These are phyloP conservation scores for Sphenopsis melanotis DNA, from an alignment of 2,797 vertebrate genomes.

Conservation along the genomic window DNA sequence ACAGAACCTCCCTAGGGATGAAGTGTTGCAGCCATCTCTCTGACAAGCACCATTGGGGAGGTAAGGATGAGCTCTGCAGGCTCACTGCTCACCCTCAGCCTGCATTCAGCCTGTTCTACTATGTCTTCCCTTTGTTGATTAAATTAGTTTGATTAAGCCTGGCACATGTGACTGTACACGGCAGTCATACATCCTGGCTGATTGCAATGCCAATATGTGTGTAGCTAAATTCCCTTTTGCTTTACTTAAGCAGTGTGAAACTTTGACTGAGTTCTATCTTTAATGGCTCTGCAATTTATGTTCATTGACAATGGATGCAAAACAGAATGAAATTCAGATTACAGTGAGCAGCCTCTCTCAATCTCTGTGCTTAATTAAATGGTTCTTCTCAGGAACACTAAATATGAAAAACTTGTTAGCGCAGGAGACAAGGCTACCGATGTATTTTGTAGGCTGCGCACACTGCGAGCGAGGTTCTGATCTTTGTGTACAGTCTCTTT, in stretches of 20 bases:
- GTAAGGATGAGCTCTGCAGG: not conserved
- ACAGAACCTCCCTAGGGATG: not conserved
- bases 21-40: not conserved
- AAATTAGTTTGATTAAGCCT: slow-evolving; percentile 27
- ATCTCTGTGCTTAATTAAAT: slow-evolving; percentile 35
- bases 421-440: not conserved
- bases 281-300: slow-evolving; percentile 28
- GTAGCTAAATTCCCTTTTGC: slow-evolving; percentile 28
- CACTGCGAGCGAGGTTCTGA: not conserved
- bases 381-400: not conserved
- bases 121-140: slow-evolving; percentile 1
- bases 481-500: not conserved
- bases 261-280: slow-evolving; percentile 35
- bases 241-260: slow-evolving; percentile 24
- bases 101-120: not conserved
- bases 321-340: slow-evolving; percentile 34
- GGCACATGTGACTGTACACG: not conserved
- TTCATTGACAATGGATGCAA: slow-evolving; percentile 14
- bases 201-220: slow-evolving; percentile 24
- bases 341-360: not conserved
- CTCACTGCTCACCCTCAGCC: not conserved
- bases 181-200: slow-evolving; percentile 16
- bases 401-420: slow-evolving; percentile 19
- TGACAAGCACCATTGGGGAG: accelerated
- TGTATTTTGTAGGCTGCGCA: not conserved